Base-by-base conservation (phyloP, 2,797 vertebrate species). In the Mycteria americana region DNA sequence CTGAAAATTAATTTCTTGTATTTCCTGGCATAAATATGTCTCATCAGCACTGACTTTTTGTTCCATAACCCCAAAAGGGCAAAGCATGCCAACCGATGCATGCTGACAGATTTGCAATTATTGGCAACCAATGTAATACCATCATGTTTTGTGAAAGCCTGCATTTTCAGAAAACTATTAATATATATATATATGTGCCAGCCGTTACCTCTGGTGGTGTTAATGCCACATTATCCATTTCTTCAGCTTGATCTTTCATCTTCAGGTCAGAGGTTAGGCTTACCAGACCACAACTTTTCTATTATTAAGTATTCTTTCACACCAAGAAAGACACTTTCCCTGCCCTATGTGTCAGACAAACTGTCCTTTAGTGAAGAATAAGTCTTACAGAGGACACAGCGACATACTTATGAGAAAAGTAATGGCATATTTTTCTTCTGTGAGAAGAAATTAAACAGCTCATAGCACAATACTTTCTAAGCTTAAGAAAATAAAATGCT, bases 1-100 rank as follows among this genome's bases (percentile, higher is more conserved):
- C 28, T 89, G 94, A 95, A 96, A 97, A 97, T 97, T 94, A 97
- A 96, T 97, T 97, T 90, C 96, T 97, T 91, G 37, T 60, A 86
- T 87, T 95, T 97, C 72, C 93, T 96, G 96, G 94, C 89, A 88
- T 62, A 82, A 78, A 85, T 72, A 27, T 68, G 31, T 87, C 89
- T 97, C 91, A 94, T 96, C 95, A 97, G 73, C 92, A 57, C 56
- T 86, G 95, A 79, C 72, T 96, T 92, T 93, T 84, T 85, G 93
- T 91, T 67, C 77, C 86, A 43, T 43, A 90, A 69, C 63, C 8
- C 35, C 91, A 65, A 65, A 62, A 77, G 75, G 82, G 57, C 82
- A 79, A 33, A 70, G 65, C 64, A 39, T 70, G 90, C 92, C 91
- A 96, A 35, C 22, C 7, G 9, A 72, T 35, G 50, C 77, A 59